These are phyloP conservation scores for Sycophila texana DNA, from an alignment of 2,888 invertebrate species.

Conservation along the genomic window DNA sequence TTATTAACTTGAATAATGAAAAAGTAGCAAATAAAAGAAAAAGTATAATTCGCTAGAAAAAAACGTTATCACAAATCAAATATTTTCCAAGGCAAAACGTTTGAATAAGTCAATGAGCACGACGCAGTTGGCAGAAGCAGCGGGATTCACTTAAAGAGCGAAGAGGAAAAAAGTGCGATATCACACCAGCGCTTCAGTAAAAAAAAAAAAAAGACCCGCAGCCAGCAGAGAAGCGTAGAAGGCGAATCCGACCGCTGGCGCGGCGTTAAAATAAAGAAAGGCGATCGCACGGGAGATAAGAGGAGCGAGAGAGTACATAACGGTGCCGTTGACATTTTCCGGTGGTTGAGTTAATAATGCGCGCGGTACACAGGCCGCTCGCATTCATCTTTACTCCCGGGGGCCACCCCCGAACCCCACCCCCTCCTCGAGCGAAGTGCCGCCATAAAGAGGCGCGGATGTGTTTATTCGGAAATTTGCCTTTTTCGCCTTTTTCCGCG, in stretches of 20 bases:
- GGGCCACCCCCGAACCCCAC: conserved; percentile 53
- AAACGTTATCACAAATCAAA: background rate
- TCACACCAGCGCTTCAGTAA: conserved; percentile 15
- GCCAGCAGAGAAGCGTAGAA: too few species aligned
- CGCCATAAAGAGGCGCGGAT: conserved; percentile 72
- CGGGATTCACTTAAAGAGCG: conserved; percentile 7
- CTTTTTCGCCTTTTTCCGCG: conserved; percentile 64
- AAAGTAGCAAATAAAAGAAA: background rate
- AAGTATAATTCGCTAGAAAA: background rate
- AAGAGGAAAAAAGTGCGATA: conserved; percentile 3
- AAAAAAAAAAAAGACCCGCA: conserved; percentile 22
- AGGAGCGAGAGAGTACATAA: conserved; percentile 64
- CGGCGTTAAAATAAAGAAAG: conserved; percentile 51
- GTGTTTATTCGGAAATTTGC: conserved; percentile 75
- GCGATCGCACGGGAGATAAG: conserved; percentile 7
- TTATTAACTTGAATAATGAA: too few species aligned
- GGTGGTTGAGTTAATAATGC: conserved; percentile 75
- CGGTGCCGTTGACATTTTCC: conserved; percentile 74
- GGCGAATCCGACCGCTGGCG: background rate
- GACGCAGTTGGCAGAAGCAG: conserved; percentile 39
- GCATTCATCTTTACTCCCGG: conserved; percentile 36
- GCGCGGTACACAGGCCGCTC: conserved; percentile 68
- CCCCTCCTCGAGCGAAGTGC: conserved; percentile 63
- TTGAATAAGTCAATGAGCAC: conserved; percentile 55
- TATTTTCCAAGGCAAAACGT: conserved; percentile 25